phyloP scores from a whole-genome alignment of 2,797 vertebrate genomes.

The Cirrhinus mrigala region DNA sequence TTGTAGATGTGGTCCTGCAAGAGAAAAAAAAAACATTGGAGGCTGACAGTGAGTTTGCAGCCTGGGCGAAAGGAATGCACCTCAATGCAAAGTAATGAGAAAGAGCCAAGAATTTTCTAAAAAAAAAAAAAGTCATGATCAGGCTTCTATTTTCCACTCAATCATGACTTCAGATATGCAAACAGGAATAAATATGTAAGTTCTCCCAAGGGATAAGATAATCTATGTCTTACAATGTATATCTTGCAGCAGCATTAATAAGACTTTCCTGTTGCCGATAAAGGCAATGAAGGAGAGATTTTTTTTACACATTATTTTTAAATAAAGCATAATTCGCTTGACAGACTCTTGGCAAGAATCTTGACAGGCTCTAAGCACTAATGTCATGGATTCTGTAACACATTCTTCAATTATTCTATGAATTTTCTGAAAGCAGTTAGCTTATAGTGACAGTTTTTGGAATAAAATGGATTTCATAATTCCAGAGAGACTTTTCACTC shows the following conservation, averaged over 20 bases:
- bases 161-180: slow-evolving; percentile 8
- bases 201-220: not conserved
- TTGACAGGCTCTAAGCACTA: not conserved
- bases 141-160: not conserved
- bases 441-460: slow-evolving; percentile 24
- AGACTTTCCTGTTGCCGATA: not conserved
- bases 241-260: not conserved
- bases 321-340: not conserved
- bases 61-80: not conserved
- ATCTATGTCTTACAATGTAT: not conserved
- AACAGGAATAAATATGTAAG: slow-evolving; percentile 24
- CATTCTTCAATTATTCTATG: not conserved
- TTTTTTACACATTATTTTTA: not conserved
- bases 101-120: not conserved
- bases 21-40: slow-evolving; percentile 31
- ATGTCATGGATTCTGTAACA: not conserved
- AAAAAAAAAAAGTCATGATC: slow-evolving; percentile 11
- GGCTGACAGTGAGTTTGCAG: slow-evolving; percentile 20
- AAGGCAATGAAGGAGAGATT: not conserved
- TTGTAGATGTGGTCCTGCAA: slow-evolving; percentile 98
- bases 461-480: slow-evolving; percentile 8
- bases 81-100: slow-evolving; percentile 29
- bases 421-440: slow-evolving; percentile 16
- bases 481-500: not conserved
- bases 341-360: slow-evolving; percentile 9